A percentile compares a stretch with the other conserved stretches of the same genome.
Evolutionary conservation across 1,140 invertebrate genomes (phyloP).

Genomic region (Ooceraea biroi): DNA sequence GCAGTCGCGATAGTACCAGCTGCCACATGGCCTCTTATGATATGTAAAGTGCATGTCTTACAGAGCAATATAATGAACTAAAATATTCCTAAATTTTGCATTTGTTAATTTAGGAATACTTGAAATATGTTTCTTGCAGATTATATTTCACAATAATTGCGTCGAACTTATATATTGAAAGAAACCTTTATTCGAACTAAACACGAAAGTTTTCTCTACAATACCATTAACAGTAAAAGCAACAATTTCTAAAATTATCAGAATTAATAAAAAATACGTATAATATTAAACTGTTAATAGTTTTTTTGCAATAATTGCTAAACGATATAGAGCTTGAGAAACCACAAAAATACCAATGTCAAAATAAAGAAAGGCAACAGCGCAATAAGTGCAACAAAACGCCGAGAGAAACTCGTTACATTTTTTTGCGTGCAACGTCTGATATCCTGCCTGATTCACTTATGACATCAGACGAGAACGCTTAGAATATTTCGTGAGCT

Average conservation of each 20-base stretch:
- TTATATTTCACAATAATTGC: background rate
- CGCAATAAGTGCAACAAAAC: constrained; percentile 66
- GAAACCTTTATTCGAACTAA: background rate
- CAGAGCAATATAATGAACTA: background rate
- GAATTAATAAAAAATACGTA: background rate
- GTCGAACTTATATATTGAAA: background rate
- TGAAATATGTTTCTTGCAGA: background rate
- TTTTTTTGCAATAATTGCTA: background rate
- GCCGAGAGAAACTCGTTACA: constrained; percentile 61
- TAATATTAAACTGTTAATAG: background rate
- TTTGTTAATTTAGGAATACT: background rate
- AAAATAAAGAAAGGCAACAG: constrained; percentile 42
- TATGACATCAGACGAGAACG: constrained; percentile 10
- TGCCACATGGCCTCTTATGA: background rate
- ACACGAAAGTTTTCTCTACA: background rate
- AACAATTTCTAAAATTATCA: background rate
- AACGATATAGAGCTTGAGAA: constrained; percentile 15
- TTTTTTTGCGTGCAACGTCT: constrained; percentile 34
- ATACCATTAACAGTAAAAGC: background rate
- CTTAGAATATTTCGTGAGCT: constrained; percentile 30
- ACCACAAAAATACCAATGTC: constrained; percentile 21
- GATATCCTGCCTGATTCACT: constrained; percentile 4
- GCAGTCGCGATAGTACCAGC: constrained; percentile 54
- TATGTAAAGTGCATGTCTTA: background rate
- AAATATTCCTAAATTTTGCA: background rate